A percentile compares a stretch with the other conserved stretches of the same genome.
These are phyloP conservation scores for Caenorhabditis sp. DNA, from an alignment of 2,888 invertebrate genomes.

Conservation along the genomic window DNA sequence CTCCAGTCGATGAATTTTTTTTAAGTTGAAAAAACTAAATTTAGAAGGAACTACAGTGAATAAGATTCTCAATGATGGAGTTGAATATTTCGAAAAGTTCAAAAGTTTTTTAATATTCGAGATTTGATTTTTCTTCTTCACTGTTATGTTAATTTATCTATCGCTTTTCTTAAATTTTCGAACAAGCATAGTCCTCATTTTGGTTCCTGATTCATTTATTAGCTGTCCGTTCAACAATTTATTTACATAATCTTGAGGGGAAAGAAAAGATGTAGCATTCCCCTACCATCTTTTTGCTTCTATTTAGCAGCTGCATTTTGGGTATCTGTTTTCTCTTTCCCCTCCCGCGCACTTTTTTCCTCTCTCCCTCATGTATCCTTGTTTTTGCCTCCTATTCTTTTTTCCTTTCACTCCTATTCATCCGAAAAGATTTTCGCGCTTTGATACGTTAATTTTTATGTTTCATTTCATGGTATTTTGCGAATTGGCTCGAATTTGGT, in stretches of 20 bases:
- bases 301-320: not conserved
- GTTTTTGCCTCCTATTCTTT: too few relatives aligned
- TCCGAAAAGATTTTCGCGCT: not conserved
- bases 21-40: too few relatives aligned
- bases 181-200: too few relatives aligned
- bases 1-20: too few relatives aligned
- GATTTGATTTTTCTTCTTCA: too few relatives aligned
- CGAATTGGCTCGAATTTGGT: not conserved
- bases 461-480: not conserved
- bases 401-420: not conserved
- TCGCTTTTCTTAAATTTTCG: too few relatives aligned
- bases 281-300: not conserved
- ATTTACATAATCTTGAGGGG: not conserved
- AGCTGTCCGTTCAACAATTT: not conserved
- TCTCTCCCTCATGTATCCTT: not conserved
- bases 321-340: not conserved
- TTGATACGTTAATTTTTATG: slow-evolving; percentile 1
- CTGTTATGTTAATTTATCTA: too few relatives aligned
- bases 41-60: too few relatives aligned
- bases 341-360: not conserved
- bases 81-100: too few relatives aligned
- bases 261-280: not conserved
- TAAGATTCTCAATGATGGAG: too few relatives aligned
- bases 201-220: too few relatives aligned
- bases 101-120: too few relatives aligned